phyloP scores from a whole-genome alignment of 2,888 invertebrate genomes.

The Andrena bucephala region DNA sequence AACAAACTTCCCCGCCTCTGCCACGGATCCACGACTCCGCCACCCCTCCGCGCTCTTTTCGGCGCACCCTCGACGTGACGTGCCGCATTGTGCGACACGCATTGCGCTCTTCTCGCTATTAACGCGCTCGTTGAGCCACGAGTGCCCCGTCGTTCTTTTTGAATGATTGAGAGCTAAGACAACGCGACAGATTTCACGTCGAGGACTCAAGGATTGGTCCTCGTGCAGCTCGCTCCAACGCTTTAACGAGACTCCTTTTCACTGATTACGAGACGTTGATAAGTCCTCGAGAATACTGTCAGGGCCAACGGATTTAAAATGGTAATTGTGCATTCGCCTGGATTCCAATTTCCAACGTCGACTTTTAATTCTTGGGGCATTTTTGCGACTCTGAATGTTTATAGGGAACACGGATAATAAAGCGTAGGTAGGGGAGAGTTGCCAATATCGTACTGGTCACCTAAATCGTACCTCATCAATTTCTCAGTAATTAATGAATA shows the following conservation, averaged over 20 bases:
- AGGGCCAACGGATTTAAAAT: no score
- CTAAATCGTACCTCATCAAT: no score
- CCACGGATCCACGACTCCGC: constrained; percentile 51
- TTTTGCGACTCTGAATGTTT: no score
- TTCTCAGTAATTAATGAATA: no score
- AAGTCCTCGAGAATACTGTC: constrained; percentile 2
- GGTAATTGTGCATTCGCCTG: neutral
- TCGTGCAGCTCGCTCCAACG: constrained; percentile 28
- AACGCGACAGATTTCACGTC: constrained; percentile 68
- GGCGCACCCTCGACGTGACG: constrained; percentile 50
- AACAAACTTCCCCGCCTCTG: constrained; percentile 47
- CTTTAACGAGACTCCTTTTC: constrained; percentile 43
- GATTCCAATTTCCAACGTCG: neutral
- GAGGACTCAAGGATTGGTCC: constrained; percentile 54
- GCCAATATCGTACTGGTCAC: no score
- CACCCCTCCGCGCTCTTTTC: constrained; percentile 13
- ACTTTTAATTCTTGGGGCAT: no score
- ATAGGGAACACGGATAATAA: no score
- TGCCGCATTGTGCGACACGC: constrained; percentile 68
- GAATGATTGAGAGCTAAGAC: constrained; percentile 73
- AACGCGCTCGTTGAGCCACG: constrained; percentile 63
- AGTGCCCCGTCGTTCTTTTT: constrained; percentile 64
- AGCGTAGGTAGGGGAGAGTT: no score
- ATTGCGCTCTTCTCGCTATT: constrained; percentile 67
- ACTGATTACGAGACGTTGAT: neutral